Conservation (phyloP, 2,797 vertebrate genomes). For the Aplochiton taeniatus region DNA sequence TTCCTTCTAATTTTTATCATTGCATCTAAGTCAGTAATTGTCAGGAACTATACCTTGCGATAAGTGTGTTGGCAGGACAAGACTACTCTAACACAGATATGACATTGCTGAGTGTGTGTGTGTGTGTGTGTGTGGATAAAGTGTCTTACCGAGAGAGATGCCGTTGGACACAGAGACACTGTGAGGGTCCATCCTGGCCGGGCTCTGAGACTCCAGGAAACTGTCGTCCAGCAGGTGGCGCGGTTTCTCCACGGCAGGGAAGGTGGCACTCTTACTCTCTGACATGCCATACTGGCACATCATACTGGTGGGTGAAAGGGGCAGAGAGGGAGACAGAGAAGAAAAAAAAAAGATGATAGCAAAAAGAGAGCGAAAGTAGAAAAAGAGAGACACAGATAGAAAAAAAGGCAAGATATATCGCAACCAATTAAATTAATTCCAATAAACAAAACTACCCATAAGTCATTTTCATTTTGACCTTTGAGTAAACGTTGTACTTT, state of each 20-base stretch:
- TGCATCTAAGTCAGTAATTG: no score
- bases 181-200: constrained; percentile 73
- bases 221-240: constrained; percentile 97
- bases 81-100: no score
- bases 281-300: constrained; percentile 93
- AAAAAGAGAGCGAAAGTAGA: neutral
- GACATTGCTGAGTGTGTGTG: neutral
- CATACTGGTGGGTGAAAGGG: constrained; percentile 74
- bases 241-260: constrained; percentile 84
- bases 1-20: no score
- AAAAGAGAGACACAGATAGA: neutral
- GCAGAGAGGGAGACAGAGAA: neutral
- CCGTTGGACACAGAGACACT: constrained; percentile 82
- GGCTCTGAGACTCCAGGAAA: constrained; percentile 91
- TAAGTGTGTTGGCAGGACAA: no score
- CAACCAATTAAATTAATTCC: no score
- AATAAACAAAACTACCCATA: no score
- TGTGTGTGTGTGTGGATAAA: no score
- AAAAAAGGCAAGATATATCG: neutral
- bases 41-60: no score
- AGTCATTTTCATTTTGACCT: no score
- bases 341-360: neutral
- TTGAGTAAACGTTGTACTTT: no score
- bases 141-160: constrained; percentile 79
- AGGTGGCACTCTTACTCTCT: constrained; percentile 91